Conservation (phyloP, 37 sponge, comb jelly and placozoan genomes). For the Geodia barretti region DNA sequence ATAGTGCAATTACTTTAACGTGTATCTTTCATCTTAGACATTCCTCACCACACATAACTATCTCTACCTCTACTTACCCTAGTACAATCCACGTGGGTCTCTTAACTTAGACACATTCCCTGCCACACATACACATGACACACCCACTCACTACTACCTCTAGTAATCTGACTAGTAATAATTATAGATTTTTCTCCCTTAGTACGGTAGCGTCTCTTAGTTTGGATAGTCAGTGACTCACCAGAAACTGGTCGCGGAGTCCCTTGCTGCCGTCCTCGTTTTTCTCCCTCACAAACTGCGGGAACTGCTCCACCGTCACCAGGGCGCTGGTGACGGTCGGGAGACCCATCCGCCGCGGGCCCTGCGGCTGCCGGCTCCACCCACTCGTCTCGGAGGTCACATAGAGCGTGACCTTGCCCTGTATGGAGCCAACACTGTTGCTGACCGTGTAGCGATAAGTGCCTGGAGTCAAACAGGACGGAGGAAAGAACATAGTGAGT, state of each 20-base stretch:
- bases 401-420: slow-evolving; percentile 41
- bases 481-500: too few species aligned
- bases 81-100: neutral
- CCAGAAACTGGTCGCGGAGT: slow-evolving; percentile 42
- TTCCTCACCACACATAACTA: too few species aligned
- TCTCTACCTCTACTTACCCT: too few species aligned
- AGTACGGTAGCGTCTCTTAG: too few species aligned
- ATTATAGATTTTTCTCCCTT: too few species aligned
- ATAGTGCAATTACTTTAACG: too few species aligned
- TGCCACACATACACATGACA: neutral
- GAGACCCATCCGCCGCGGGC: slow-evolving; percentile 7
- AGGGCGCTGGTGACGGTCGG: neutral
- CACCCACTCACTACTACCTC: too few species aligned
- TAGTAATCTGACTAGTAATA: too few species aligned
- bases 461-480: too few species aligned
- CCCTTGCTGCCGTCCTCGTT: slow-evolving; percentile 31
- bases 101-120: neutral
- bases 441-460: slow-evolving; percentile 50
- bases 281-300: slow-evolving; percentile 15
- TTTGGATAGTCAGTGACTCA: too few species aligned
- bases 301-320: slow-evolving; percentile 22
- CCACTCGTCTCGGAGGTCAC: neutral
- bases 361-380: neutral
- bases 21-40: too few species aligned
- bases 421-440: slow-evolving; percentile 37